Conservation (phyloP, 2,888 invertebrate genomes). For the Drosophila borealis region DNA sequence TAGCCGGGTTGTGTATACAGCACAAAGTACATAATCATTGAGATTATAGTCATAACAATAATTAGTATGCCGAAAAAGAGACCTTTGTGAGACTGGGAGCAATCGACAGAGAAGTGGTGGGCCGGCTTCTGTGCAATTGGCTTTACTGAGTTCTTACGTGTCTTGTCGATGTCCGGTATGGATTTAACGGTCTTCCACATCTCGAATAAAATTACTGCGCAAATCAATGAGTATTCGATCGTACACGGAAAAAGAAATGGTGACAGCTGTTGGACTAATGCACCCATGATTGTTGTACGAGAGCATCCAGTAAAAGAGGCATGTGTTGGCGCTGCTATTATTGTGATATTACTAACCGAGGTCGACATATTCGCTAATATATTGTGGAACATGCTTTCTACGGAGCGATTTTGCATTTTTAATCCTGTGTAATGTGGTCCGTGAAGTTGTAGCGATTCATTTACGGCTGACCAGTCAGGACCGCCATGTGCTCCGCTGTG, state of each 20-base stretch:
- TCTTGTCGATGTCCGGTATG: constrained; percentile 85
- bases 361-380: constrained; percentile 53
- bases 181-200: constrained; percentile 95
- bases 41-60: constrained; percentile 93
- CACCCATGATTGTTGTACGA: constrained; percentile 89
- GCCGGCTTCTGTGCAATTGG: constrained; percentile 83
- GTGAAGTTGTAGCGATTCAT: constrained; percentile 62
- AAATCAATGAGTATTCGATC: constrained; percentile 96
- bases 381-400: constrained; percentile 8
- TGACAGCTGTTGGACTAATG: constrained; percentile 89
- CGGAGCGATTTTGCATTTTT: constrained; percentile 31
- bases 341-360: constrained; percentile 74
- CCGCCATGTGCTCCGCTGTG: constrained; percentile 46
- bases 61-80: constrained; percentile 91
- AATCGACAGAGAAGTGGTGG: constrained; percentile 92
- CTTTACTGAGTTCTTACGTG: constrained; percentile 83
- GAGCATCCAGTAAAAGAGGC: constrained; percentile 85
- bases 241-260: constrained; percentile 95
- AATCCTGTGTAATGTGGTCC: constrained; percentile 19
- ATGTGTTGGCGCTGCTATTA: constrained; percentile 61
- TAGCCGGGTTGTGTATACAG: constrained; percentile 88
- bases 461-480: constrained; percentile 74
- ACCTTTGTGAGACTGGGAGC: constrained; percentile 92
- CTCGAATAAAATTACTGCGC: constrained; percentile 94
- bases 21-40: constrained; percentile 95